Evolutionary conservation across 2,113 vertebrate genomes (phyloP).

Genomic region (Rhea americana): DNA sequence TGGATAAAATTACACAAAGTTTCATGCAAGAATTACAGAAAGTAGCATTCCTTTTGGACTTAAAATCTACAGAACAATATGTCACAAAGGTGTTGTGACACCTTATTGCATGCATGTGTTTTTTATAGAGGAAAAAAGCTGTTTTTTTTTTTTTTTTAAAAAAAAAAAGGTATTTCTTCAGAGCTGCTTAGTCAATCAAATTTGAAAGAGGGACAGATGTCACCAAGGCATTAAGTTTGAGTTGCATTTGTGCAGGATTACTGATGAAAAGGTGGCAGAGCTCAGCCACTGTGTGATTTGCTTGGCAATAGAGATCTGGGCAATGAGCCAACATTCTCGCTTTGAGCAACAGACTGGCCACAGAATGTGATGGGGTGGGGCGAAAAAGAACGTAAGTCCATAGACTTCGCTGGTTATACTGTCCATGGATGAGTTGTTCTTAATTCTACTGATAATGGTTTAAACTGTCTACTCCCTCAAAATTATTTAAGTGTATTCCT

Average conservation of each 20-base stretch:
- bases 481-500: background rate
- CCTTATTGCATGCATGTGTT: no score
- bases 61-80: background rate
- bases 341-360: background rate
- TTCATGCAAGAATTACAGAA: background rate
- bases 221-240: background rate
- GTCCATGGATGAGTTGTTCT: fast-evolving
- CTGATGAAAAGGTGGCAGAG: background rate
- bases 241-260: background rate
- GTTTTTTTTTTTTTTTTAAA: no score
- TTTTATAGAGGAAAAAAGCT: background rate
- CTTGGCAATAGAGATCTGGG: background rate
- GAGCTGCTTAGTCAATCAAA: background rate
- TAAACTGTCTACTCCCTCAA: background rate
- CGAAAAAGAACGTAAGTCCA: background rate
- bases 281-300: fast-evolving
- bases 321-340: background rate
- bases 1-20: background rate
- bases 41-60: background rate
- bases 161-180: background rate
- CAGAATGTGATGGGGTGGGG: fast-evolving
- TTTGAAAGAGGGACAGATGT: background rate
- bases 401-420: background rate
- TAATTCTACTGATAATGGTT: background rate
- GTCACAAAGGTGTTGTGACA: background rate